A percentile compares a stretch with the other conserved stretches of the same genome.
These are phyloP conservation scores for Punctoribates punctum DNA, from an alignment of 2,888 invertebrate genomes.

Conservation along the genomic window DNA sequence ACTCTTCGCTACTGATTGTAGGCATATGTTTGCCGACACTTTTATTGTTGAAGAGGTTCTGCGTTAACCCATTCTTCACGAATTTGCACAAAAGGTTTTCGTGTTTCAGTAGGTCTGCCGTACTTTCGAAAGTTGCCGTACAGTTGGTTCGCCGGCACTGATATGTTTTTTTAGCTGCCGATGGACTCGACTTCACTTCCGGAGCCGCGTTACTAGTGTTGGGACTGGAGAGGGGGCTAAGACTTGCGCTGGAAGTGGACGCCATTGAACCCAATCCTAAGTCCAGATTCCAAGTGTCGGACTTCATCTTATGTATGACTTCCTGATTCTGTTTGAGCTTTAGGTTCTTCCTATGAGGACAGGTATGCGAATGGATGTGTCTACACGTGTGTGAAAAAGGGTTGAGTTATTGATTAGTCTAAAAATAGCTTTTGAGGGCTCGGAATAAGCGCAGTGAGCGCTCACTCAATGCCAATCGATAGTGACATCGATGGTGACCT, in stretches of 20 bases:
- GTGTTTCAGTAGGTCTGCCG: neutral
- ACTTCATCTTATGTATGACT: conserved; percentile 7
- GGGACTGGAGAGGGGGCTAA: neutral
- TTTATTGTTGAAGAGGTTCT: neutral
- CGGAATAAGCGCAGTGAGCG: no score
- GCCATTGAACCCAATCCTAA: conserved; percentile 13
- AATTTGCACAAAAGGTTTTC: conserved; percentile 21
- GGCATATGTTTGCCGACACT: neutral
- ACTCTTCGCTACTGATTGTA: neutral
- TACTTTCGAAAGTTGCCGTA: neutral
- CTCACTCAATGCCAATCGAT: neutral
- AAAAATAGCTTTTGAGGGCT: neutral
- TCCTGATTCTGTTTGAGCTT: conserved; percentile 19
- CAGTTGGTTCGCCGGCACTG: conserved; percentile 9
- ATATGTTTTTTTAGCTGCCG: neutral
- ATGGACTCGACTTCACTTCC: neutral
- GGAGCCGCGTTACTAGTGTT: neutral
- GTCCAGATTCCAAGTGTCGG: conserved; percentile 5
- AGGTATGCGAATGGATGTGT: neutral
- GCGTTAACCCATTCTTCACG: neutral
- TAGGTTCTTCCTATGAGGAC: conserved; percentile 16
- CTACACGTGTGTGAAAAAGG: neutral
- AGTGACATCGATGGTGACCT: neutral
- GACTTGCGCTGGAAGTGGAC: neutral
- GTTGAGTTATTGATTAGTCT: neutral